Evolutionary conservation across 2,888 invertebrate species (phyloP).

Genomic region (Venustoraphidia nigricollis): DNA sequence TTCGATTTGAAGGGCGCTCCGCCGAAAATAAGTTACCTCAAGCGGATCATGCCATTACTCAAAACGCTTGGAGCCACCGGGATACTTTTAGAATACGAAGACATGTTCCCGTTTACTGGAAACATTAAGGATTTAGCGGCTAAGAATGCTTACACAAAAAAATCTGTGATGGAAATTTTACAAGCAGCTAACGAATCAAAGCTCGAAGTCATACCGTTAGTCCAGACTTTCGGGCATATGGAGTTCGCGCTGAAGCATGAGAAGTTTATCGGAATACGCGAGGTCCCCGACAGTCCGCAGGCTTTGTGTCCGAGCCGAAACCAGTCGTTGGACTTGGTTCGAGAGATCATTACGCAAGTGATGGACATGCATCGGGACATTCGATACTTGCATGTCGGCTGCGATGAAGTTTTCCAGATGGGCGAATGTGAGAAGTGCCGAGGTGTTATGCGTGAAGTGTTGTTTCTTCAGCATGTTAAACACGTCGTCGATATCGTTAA

Average conservation of each 20-base stretch:
- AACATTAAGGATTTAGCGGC: conserved; percentile 35
- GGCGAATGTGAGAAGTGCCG: conserved; percentile 48
- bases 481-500: conserved; percentile 42
- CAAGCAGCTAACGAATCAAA: conserved; percentile 36
- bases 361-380: conserved; percentile 8
- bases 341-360: conserved; percentile 56
- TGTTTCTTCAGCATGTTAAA: conserved; percentile 47
- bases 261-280: conserved; percentile 45
- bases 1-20: conserved; percentile 67
- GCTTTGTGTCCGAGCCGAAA: conserved; percentile 56
- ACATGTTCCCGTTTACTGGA: conserved; percentile 63
- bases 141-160: conserved; percentile 41
- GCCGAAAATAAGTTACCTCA: conserved; percentile 42
- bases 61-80: conserved; percentile 56
- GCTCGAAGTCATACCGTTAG: conserved; percentile 54
- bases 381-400: conserved; percentile 52
- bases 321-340: conserved; percentile 41
- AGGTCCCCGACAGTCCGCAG: conserved; percentile 49
- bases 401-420: conserved; percentile 59
- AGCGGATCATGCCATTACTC: conserved; percentile 38
- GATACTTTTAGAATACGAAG: conserved; percentile 61
- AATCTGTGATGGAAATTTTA: conserved; percentile 39
- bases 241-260: conserved; percentile 54
- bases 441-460: conserved; percentile 30
- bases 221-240: conserved; percentile 65